A percentile compares a stretch with the other conserved stretches of the same genome.
Evolutionary conservation across 2,797 vertebrate genomes (phyloP).

Genomic region (Apodemus agrarius): DNA sequence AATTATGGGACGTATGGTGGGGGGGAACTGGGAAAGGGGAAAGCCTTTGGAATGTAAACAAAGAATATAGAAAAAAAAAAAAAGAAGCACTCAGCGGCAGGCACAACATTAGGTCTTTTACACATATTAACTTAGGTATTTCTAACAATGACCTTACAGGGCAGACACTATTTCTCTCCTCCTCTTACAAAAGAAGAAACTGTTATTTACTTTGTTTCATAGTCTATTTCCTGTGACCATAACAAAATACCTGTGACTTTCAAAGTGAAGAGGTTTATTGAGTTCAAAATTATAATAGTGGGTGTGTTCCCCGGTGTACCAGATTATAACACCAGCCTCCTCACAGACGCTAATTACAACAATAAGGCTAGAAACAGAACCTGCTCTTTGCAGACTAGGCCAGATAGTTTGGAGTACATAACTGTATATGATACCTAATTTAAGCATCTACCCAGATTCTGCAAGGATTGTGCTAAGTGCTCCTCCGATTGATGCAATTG

Average conservation of each 20-base stretch:
- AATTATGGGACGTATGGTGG: too few relatives aligned
- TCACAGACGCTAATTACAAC: background rate
- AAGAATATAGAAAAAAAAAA: too few relatives aligned
- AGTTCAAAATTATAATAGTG: background rate
- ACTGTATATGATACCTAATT: background rate
- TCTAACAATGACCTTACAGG: background rate
- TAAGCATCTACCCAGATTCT: background rate
- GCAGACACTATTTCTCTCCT: background rate
- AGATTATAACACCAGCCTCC: background rate
- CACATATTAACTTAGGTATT: background rate
- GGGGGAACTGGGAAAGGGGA: too few relatives aligned
- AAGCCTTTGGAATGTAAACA: too few relatives aligned
- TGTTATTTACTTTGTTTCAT: background rate
- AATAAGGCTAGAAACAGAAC: background rate
- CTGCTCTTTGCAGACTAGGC: background rate
- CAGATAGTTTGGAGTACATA: background rate
- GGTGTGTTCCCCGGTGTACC: background rate
- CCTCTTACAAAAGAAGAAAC: background rate
- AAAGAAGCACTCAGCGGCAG: too few relatives aligned
- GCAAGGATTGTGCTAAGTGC: too few relatives aligned
- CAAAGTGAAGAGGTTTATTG: background rate
- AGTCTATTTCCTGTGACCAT: background rate
- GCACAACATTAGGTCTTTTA: background rate
- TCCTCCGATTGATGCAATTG: background rate
- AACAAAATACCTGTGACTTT: background rate